phyloP scores from a whole-genome alignment of 2,113 vertebrate genomes.

The Mobula hypostoma region DNA sequence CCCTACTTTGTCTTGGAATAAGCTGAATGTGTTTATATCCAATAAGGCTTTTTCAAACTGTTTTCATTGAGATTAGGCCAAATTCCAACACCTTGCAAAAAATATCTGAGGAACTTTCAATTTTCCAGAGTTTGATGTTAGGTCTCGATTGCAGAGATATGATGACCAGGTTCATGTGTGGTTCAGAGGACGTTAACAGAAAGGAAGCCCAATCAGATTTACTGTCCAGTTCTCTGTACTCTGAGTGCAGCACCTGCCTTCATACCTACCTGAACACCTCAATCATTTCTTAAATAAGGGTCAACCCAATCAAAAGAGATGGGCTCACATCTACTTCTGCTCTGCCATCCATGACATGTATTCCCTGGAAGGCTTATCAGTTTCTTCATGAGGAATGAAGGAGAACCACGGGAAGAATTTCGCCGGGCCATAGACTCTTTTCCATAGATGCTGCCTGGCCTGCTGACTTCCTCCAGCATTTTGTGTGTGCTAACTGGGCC shows the following conservation, averaged over 20 bases:
- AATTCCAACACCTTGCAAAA: not conserved
- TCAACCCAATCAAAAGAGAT: not conserved
- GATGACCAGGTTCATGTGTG: not conserved
- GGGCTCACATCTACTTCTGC: not conserved
- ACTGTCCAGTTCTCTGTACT: not conserved
- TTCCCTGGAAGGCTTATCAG: not conserved
- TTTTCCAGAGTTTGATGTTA: not conserved
- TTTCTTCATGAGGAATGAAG: not conserved
- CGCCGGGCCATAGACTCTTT: too few relatives aligned
- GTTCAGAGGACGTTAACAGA: not conserved
- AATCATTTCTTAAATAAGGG: not conserved
- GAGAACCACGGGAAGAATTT: not conserved
- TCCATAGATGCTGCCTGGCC: too few relatives aligned
- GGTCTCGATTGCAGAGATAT: not conserved
- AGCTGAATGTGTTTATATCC: not conserved
- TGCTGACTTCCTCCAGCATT: too few relatives aligned
- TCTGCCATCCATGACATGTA: not conserved
- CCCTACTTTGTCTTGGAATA: not conserved
- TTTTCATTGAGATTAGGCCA: not conserved
- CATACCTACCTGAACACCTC: not conserved
- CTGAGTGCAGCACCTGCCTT: not conserved
- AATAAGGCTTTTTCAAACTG: not conserved
- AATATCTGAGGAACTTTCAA: not conserved
- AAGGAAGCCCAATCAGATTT: not conserved
- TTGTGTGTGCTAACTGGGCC: not conserved